Conservation (phyloP, 2,888 invertebrate genomes). For the Pinctada fucata region DNA sequence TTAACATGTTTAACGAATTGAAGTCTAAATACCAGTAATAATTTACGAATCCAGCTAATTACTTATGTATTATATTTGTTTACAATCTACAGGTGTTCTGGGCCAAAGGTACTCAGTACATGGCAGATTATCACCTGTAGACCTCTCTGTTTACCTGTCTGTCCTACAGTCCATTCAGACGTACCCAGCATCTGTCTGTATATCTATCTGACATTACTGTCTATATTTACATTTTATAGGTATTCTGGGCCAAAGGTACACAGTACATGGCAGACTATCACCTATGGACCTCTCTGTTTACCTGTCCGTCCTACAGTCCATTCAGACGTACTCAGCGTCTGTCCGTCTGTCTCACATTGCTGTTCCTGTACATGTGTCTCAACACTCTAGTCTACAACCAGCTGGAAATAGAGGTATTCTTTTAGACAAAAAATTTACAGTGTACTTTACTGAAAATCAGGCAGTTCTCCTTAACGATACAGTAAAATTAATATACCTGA, state of each 20-base stretch:
- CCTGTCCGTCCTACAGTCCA: slow-evolving; percentile 72
- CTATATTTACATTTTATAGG: slow-evolving; percentile 52
- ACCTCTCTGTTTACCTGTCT: slow-evolving; percentile 71
- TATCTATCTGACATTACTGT: slow-evolving; percentile 50
- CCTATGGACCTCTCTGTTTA: slow-evolving; percentile 72
- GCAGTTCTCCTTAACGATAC: too few relatives aligned
- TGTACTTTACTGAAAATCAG: neutral
- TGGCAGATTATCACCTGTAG: slow-evolving; percentile 75
- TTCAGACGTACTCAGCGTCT: slow-evolving; percentile 74
- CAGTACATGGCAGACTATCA: slow-evolving; percentile 75
- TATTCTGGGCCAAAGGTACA: slow-evolving; percentile 70
- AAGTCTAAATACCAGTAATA: too few relatives aligned
- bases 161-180: slow-evolving; percentile 73
- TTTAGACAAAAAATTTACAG: slow-evolving; percentile 11
- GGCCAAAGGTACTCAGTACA: slow-evolving; percentile 73
- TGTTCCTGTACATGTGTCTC: slow-evolving; percentile 73
- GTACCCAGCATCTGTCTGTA: slow-evolving; percentile 72
- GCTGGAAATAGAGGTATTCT: slow-evolving; percentile 53
- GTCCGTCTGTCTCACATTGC: slow-evolving; percentile 68
- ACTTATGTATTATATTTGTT: too few relatives aligned
- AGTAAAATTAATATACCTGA: too few relatives aligned
- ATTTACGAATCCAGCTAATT: too few relatives aligned
- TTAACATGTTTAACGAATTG: too few relatives aligned
- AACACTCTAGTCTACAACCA: slow-evolving; percentile 69
- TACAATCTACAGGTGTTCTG: slow-evolving; percentile 65